These are phyloP conservation scores for Hirtodrosophila histrioides DNA, from an alignment of 2,888 invertebrate genomes.

Conservation along the genomic window DNA sequence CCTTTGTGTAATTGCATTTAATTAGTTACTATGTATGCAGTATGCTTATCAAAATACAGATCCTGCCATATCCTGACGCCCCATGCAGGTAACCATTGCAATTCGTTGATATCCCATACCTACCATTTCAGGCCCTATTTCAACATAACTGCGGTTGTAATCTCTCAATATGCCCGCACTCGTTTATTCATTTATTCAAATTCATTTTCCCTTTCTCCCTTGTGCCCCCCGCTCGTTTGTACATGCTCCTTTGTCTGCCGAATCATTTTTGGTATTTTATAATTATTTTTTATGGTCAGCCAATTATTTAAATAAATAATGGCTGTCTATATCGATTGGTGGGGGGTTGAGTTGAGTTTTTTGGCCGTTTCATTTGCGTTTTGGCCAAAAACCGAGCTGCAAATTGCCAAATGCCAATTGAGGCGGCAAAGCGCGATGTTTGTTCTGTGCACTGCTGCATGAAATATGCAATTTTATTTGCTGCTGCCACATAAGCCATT, in stretches of 20 bases:
- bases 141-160: slow-evolving; percentile 32
- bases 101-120: slow-evolving; percentile 1
- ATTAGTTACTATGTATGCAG: too few species aligned
- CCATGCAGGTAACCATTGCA: not conserved
- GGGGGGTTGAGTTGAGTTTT: slow-evolving; percentile 15
- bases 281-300: slow-evolving; percentile 65
- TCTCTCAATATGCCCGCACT: slow-evolving; percentile 39
- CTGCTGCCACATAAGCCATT: slow-evolving; percentile 24
- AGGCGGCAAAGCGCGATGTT: slow-evolving; percentile 48
- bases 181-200: slow-evolving; percentile 55
- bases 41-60: too few species aligned
- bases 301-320: slow-evolving; percentile 79
- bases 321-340: slow-evolving; percentile 33
- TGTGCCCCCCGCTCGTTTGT: not conserved
- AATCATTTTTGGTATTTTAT: slow-evolving; percentile 56
- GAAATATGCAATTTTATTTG: slow-evolving; percentile 72
- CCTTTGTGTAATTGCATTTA: too few species aligned
- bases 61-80: not conserved
- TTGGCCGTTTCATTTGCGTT: not conserved
- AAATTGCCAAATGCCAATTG: slow-evolving; percentile 69
- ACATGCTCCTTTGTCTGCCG: slow-evolving; percentile 34
- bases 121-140: slow-evolving; percentile 21
- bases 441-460: slow-evolving; percentile 58
- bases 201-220: slow-evolving; percentile 5
- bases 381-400: slow-evolving; percentile 51